Percentiles rank a stretch among this genome's conserved stretches.
phyloP scores from a whole-genome alignment of 2,797 vertebrate genomes.

The Danio jaintianensis region DNA sequence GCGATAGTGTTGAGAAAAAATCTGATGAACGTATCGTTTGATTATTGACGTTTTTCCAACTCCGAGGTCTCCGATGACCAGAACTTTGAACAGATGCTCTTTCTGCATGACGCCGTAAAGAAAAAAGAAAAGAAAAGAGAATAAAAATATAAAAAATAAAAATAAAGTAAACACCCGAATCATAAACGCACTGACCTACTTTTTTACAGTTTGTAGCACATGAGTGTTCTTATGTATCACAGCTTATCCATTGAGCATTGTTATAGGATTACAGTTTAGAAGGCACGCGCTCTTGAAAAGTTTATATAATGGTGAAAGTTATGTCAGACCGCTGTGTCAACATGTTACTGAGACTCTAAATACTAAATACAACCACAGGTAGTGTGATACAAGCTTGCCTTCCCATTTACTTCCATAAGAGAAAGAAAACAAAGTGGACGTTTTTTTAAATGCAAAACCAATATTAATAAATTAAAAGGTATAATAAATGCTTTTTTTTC shows the following conservation, averaged over 20 bases:
- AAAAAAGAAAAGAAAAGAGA: not conserved
- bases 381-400: not conserved
- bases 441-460: not conserved
- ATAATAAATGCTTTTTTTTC: not conserved
- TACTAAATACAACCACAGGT: not conserved
- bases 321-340: not conserved
- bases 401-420: not conserved
- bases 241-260: slow-evolving; percentile 22
- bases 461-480: not conserved
- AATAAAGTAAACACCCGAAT: not conserved
- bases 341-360: not conserved
- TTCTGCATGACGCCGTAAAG: slow-evolving; percentile 71
- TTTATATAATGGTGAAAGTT: slow-evolving; percentile 11
- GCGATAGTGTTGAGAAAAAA: slow-evolving; percentile 83
- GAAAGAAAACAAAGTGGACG: not conserved
- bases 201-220: slow-evolving; percentile 20
- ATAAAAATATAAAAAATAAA: not conserved
- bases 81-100: slow-evolving; percentile 80
- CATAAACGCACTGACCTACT: slow-evolving; percentile 36
- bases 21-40: slow-evolving; percentile 82
- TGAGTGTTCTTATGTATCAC: slow-evolving; percentile 6
- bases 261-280: slow-evolving; percentile 16
- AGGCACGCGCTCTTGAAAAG: slow-evolving; percentile 14
- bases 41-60: slow-evolving; percentile 85
- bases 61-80: slow-evolving; percentile 84